Evolutionary conservation across 2,797 vertebrate species (phyloP).

Genomic region (Sebastes ruberrimus): DNA sequence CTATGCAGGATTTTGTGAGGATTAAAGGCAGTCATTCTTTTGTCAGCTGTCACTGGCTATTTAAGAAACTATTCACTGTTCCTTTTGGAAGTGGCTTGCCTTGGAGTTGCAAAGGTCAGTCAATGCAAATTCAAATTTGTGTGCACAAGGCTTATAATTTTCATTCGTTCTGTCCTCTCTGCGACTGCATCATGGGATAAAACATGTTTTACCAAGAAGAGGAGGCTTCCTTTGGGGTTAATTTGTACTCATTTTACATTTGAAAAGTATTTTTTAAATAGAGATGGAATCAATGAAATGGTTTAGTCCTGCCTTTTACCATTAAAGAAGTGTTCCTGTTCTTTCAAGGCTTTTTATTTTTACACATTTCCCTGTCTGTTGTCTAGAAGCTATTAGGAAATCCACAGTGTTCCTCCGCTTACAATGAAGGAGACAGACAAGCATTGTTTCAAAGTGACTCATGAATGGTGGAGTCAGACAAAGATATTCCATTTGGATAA

Average conservation of each 20-base stretch:
- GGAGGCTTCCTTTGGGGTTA: neutral
- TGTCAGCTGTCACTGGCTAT: conserved; percentile 53
- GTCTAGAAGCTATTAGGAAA: neutral
- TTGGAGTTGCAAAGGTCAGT: conserved; percentile 64
- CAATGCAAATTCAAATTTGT: conserved; percentile 42
- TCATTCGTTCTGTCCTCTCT: neutral
- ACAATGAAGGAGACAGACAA: neutral
- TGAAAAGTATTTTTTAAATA: neutral
- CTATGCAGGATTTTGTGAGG: conserved; percentile 22
- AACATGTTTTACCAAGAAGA: neutral
- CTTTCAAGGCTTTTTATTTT: neutral
- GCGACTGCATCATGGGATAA: neutral
- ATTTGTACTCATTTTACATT: neutral
- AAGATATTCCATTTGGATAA: neutral
- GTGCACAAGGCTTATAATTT: conserved; percentile 1
- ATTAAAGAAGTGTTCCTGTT: neutral
- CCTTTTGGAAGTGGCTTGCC: conserved; percentile 23
- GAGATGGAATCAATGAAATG: neutral
- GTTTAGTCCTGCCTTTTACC: neutral
- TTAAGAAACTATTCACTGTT: conserved; percentile 39
- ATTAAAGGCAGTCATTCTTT: conserved; percentile 53
- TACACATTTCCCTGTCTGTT: neutral
- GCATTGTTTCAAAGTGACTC: neutral
- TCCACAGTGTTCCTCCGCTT: neutral
- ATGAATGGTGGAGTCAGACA: neutral